Evolutionary conservation across 2,113 vertebrate species (phyloP), one percentile per base, ranked within the genome.

Genomic region (Galeopterus variegatus): DNA sequence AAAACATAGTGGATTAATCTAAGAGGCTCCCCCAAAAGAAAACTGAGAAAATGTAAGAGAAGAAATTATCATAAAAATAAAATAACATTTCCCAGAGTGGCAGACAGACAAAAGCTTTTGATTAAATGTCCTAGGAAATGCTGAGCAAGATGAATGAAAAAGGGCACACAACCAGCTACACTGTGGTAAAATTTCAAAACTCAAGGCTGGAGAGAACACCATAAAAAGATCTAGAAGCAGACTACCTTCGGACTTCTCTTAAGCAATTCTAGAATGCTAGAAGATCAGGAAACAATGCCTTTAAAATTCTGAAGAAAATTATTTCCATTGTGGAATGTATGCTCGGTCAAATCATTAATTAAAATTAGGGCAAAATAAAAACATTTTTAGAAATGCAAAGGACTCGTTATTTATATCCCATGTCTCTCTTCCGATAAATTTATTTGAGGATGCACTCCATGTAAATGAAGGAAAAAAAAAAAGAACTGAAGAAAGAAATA

Each of bases 291-390:
- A 89, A 90, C 24, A 77, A 41, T 19, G 65, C 23, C 48, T 93
- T 96, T 77, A 93, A 87, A 90, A 95, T 72, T 84, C 60, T n/a
- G 86, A 90, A 72, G 36, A 82, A 86, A 76, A 77, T 88, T 33
- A 79, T 86, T 94, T 95, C 92, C 69, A 93, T 72, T 80, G 50
- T 58, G 82, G 60, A 41, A 95, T 88, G 56, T 58, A 89, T 60
- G 90, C 85, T 89, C 41, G 79, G 89, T 62, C 72, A 94, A 94
- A 54, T 65, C 72, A 88, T 80, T 93, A 70, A 60, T 87, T 84
- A 87, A 65, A 93, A 83, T 95, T 26, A 92, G 36, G 54, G 62
- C 54, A 96, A 83, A 65, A 90, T 87, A 82, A 79, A 76, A 93
- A n/a, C 15, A 93, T 58, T 94, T 87, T 95, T 72, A 73, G 41